Base-by-base conservation (phyloP, 2,113 vertebrate species). In the Hemiscyllium ocellatum region DNA sequence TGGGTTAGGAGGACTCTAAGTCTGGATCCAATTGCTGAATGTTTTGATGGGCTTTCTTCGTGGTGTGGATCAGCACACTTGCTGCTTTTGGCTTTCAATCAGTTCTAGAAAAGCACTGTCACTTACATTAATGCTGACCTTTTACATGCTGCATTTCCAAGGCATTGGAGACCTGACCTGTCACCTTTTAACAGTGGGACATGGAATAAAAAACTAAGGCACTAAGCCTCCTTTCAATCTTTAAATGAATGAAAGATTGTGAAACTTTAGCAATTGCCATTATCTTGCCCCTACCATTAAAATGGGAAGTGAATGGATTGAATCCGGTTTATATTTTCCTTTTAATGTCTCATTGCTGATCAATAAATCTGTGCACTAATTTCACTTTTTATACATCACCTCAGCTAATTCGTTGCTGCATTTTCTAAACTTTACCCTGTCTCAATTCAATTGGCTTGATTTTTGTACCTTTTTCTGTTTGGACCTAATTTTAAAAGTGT, bases 381-480 rank as follows among this genome's bases (percentile, higher is more conserved):
- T 47, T 85, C 80, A 42, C 80, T 26, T 70, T 70, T 70, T 70
- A 20, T 5, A 70, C 69, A 6, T n/a, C 76, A 80, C 76, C n/a
- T 85, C 83, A 85, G 80, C 37, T 47, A 80, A 80, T 15, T 80
- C 13, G 13, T 2, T 19, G 12, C n/a, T 47, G 1, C 4, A 19
- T 37, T 24, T 85, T 50, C 42, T 7, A 47, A 85, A 85, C 37
- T 80, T 80, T 80, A 47, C 42, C 37, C 37, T 50, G 1, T 85
- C 6, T 10, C 19, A 86, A 50, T 42, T 3, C 19, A 42, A 15
- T 83, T 13, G 13, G 2, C 42, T 86, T 22, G 19, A 42, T 86
- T 86, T 86, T 50, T 86, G n/a, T 86, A 86, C 15, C 83, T 86
- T 86, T 86, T 85, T 52, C 47, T 26, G 24, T 89, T 87, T 87